Percentiles rank a stretch among this genome's conserved stretches.
Evolutionary conservation across 23 tunicate genomes (phyloP).

Genomic region (Ascidia mentula): DNA sequence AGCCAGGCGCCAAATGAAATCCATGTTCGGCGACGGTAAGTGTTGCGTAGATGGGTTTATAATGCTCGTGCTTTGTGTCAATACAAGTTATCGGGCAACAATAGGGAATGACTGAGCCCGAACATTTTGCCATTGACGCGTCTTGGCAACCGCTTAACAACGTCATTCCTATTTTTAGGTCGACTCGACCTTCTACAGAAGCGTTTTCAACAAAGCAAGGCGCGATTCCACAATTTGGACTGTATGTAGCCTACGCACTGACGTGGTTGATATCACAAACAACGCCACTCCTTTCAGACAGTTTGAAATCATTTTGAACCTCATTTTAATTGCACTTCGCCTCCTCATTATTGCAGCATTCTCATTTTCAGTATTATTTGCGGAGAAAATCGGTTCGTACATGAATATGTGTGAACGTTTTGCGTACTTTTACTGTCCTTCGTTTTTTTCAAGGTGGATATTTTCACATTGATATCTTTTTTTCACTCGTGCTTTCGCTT

Average conservation of each 20-base stretch:
- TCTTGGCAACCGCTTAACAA: background rate
- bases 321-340: background rate
- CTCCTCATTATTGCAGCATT: background rate
- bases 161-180: conserved; percentile 20
- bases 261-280: too few relatives aligned
- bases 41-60: background rate
- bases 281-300: too few relatives aligned
- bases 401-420: background rate
- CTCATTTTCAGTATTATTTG: background rate
- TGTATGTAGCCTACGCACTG: background rate
- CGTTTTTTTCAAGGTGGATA: too few relatives aligned
- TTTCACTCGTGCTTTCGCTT: conserved; percentile 2
- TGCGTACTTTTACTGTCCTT: background rate
- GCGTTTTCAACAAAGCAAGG: conserved; percentile 77
- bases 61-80: background rate
- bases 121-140: background rate
- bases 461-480: too few relatives aligned
- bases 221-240: conserved; percentile 41
- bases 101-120: background rate
- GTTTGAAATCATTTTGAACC: background rate
- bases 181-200: conserved; percentile 53
- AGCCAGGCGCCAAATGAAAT: conserved; percentile 47
- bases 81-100: background rate
- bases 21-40: conserved; percentile 39
- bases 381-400: background rate